Evolutionary conservation across 2,888 invertebrate species (phyloP).

Genomic region (Diarsia mendica): DNA sequence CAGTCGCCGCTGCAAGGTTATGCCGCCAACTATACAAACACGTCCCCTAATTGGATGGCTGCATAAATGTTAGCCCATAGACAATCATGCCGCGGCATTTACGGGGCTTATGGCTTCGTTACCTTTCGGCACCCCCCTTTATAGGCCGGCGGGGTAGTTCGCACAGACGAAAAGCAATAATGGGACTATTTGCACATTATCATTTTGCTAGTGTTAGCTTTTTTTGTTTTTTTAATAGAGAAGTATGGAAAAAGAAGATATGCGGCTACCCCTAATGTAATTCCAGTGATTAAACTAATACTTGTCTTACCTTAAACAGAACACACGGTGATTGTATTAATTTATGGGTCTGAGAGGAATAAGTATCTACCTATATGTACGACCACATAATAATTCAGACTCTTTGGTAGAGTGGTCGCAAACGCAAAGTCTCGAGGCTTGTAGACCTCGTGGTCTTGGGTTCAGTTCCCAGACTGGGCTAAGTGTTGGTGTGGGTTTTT

Average conservation of each 20-base stretch:
- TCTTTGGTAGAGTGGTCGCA: not conserved
- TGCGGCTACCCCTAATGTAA: not conserved
- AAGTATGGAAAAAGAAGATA: too few relatives aligned
- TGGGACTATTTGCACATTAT: conserved; percentile 39
- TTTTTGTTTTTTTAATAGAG: conserved; percentile 6
- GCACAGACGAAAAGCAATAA: conserved; percentile 31
- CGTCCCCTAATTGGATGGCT: conserved; percentile 82
- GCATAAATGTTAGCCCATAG: conserved; percentile 84
- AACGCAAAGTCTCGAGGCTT: too few relatives aligned
- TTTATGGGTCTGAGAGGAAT: not conserved
- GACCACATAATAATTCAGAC: not conserved
- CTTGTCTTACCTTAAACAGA: not conserved
- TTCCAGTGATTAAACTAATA: not conserved
- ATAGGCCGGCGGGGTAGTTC: conserved; percentile 59
- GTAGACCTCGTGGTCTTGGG: not conserved
- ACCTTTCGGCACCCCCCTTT: conserved; percentile 75
- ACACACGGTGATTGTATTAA: not conserved
- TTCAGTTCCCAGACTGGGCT: not conserved
- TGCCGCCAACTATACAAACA: conserved; percentile 61
- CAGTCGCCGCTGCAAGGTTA: conserved; percentile 60
- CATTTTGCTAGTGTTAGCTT: conserved; percentile 14
- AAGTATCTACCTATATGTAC: not conserved
- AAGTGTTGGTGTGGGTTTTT: not conserved
- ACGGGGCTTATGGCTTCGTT: conserved; percentile 75
- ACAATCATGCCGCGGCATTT: conserved; percentile 84